Base-by-base conservation (phyloP, 2,113 vertebrate genomes). In the Lasiurus cinereus region DNA sequence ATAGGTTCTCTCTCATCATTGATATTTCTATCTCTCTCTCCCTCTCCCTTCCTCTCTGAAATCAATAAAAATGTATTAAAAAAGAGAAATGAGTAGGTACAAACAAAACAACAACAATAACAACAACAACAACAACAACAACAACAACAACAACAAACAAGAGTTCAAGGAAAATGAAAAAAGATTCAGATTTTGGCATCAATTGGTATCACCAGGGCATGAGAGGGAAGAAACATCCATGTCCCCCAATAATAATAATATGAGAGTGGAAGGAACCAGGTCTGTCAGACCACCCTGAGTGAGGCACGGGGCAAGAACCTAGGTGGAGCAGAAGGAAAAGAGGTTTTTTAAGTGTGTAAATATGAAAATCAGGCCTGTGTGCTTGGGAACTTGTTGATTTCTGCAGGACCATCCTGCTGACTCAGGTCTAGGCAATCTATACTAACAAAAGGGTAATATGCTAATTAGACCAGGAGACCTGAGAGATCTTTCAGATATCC, bases 161-260 rank as follows among this genome's bases (percentile, higher is more conserved):
- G 39, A 94, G 24, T 69, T 70, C 29, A 70, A 72, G 70, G 52
- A 83, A 77, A 92, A 62, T 64, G 50, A 88, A 56, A n/a, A 56
- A 83, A 83, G 50, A 46, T 46, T 83, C n/a, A 77, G n/a, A 62
- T 92, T 13, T 77, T 59, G 50, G 36, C 7, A 12, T 31, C 11
- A 48, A 0, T n/a, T 88, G 77, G n/a, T 18, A 83, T 70, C 84
- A 83, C 11, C 8, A 48, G 56, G 76, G 33, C 24, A 54, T 21
- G 52, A 56, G 13, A 54, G 43, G 46, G 52, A 46, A 19, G 22
- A 91, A 73, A n/a, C 0, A 0, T 83, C 59, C 27, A 33, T 54
- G 21, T 48, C 18, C 39, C 50, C 14, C 1, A 7, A 62, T 15
- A 24, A 9, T 56, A 85, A 50, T 62, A 48, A 50, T 27, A 15